Base-by-base conservation (phyloP, 2,888 invertebrate genomes). In the Microplitis manilae region DNA sequence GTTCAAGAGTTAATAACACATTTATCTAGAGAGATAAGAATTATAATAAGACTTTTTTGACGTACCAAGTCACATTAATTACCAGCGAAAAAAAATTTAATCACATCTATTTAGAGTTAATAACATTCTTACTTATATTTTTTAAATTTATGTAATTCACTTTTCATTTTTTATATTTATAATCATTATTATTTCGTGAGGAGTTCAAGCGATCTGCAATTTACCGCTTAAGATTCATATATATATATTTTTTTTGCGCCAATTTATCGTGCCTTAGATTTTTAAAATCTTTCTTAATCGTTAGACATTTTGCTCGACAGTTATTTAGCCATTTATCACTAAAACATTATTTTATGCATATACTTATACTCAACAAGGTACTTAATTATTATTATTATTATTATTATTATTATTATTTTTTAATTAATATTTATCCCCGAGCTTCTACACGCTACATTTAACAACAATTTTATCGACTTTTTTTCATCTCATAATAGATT, bases 311-410 rank as follows among this genome's bases (percentile, higher is more conserved):
- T 60, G 72, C 64, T 50, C 50, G 50, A 71, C 68, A 68, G 75
- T 79, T 77, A 71, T 75, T 78, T 77, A 79, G 79, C 79, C 78
- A 80, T 79, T 79, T 75, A 79, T 79, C 73, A 69, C 39, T 75
- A 77, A 67, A 70, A 70, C 50, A 65, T 65, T 78, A 72, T 50
- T 77, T 85, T 85, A 83, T 86, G 82, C 81, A 86, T 83, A 87
- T 88, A 87, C 86, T 88, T 89, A 88, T 86, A 87, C 80, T 88
- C 88, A 87, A 89, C 87, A 88, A 89, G 89, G 88, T 89, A 89
- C 88, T 87, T 80, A 85, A 85, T 86, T 86, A 86, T 84, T 86
- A 83, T 81, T 20, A 20, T 20, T 20, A 85, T 86, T 86, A 86
- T 84, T 86, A 83, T 81, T 20, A 20, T 20, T 20, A 85, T 86